Percentiles rank a stretch among this genome's conserved stretches.
Evolutionary conservation across 2,113 vertebrate species (phyloP).

Genomic region (Nymphicus hollandicus): DNA sequence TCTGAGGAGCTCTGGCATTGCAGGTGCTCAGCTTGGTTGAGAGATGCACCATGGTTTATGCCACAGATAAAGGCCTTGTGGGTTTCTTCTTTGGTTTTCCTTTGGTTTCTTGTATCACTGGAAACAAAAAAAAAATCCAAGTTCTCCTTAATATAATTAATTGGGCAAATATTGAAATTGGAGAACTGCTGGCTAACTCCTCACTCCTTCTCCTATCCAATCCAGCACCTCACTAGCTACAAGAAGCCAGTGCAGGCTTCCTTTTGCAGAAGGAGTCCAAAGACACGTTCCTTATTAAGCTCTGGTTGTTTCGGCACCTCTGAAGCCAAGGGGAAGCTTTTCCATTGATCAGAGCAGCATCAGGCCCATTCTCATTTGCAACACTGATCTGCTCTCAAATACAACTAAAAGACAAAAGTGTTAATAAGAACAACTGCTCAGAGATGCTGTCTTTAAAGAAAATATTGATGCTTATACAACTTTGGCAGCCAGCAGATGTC

Average conservation of each 20-base stretch:
- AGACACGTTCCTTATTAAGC: neutral
- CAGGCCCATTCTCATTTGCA: constrained; percentile 55
- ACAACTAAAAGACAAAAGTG: constrained; percentile 71
- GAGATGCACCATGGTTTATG: neutral
- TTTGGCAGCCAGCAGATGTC: constrained; percentile 69
- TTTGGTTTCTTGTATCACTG: neutral
- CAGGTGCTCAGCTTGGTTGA: neutral
- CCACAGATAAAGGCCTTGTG: neutral
- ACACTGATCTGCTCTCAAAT: constrained; percentile 65
- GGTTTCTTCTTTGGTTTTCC: neutral
- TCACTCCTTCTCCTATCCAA: neutral
- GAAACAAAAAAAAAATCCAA: neutral
- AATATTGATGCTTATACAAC: constrained; percentile 74
- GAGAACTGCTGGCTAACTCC: neutral
- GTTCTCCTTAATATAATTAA: neutral
- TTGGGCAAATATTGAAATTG: neutral
- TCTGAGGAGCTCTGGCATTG: neutral
- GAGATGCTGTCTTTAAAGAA: constrained; percentile 82
- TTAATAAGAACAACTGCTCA: constrained; percentile 66
- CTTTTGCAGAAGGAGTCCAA: neutral
- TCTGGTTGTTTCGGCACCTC: constrained; percentile 3
- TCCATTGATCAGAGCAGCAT: constrained; percentile 47
- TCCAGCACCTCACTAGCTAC: neutral
- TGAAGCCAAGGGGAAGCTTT: neutral
- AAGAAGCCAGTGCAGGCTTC: neutral